Evolutionary conservation across 2,797 vertebrate species (phyloP).

Genomic region (Vultur gryphus): DNA sequence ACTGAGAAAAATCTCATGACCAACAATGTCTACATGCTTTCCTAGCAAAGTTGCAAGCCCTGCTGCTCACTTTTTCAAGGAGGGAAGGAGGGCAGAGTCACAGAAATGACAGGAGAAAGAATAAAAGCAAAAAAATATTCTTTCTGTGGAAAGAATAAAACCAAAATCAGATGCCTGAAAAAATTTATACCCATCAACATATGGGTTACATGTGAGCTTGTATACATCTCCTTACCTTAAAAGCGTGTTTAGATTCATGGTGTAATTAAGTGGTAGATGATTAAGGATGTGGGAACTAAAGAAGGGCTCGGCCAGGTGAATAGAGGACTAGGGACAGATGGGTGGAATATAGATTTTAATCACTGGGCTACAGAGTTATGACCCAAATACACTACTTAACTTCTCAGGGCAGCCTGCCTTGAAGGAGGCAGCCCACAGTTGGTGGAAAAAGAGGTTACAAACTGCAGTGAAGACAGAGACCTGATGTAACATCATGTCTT

Average conservation of each 20-base stretch:
- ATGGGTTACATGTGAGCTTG: neutral
- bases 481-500: neutral
- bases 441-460: neutral
- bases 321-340: neutral
- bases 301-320: neutral
- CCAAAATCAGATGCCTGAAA: neutral
- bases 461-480: neutral
- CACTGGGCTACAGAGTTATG: neutral
- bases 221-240: neutral
- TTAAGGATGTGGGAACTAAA: neutral
- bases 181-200: neutral
- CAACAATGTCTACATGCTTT: neutral
- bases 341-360: neutral
- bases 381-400: neutral
- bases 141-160: neutral
- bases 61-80: neutral
- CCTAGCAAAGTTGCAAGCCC: neutral
- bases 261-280: neutral
- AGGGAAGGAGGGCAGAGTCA: neutral
- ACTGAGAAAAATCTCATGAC: neutral
- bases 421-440: neutral
- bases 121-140: neutral
- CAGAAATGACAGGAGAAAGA: neutral
- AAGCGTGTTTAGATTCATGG: neutral
- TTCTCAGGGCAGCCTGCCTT: neutral